A percentile compares a stretch with the other conserved stretches of the same genome.
phyloP scores from a whole-genome alignment of 1,140 invertebrate species.

The Drosophila lacertosa region DNA sequence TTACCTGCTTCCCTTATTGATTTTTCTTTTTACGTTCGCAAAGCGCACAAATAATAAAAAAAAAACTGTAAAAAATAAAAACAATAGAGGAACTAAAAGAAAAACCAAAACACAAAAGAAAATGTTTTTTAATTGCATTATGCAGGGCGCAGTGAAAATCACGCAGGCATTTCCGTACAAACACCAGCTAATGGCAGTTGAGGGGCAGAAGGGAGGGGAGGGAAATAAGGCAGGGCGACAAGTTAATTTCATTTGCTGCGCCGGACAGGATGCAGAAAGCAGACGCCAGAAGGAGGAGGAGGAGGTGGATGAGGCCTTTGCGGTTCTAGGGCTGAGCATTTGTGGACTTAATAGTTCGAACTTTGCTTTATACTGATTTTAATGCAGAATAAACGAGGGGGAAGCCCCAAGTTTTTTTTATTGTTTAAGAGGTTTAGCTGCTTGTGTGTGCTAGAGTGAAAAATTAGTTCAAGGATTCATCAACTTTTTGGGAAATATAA shows the following conservation, averaged over 20 bases:
- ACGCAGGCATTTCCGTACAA: slow-evolving; percentile 39
- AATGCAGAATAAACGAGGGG: background rate
- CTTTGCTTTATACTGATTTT: slow-evolving; percentile 11
- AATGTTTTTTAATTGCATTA: slow-evolving; percentile 76
- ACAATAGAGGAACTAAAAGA: slow-evolving; percentile 28
- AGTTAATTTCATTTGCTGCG: slow-evolving; percentile 66
- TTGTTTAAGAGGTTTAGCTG: slow-evolving; percentile 14
- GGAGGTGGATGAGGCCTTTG: background rate
- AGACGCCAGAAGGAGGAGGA: background rate
- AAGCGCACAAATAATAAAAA: slow-evolving; percentile 8
- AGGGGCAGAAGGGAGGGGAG: background rate
- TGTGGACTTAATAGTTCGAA: slow-evolving; percentile 13
- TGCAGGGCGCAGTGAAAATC: slow-evolving; percentile 58
- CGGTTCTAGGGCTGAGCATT: slow-evolving; percentile 6
- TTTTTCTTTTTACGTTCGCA: slow-evolving; percentile 43
- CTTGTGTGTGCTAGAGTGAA: background rate
- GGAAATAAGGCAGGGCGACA: slow-evolving; percentile 14
- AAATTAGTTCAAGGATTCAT: slow-evolving; percentile 42
- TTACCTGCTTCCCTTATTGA: slow-evolving; percentile 54
- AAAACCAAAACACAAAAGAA: slow-evolving; percentile 41
- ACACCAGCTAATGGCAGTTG: background rate
- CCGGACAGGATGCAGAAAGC: slow-evolving; percentile 41
- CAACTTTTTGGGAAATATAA: slow-evolving; percentile 19
- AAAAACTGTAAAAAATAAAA: too few relatives aligned
- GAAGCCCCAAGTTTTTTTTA: slow-evolving; percentile 5